Evolutionary conservation across 2,888 invertebrate genomes (phyloP), one percentile per base, ranked within the genome.

Genomic region (Drosophila diplacantha): DNA sequence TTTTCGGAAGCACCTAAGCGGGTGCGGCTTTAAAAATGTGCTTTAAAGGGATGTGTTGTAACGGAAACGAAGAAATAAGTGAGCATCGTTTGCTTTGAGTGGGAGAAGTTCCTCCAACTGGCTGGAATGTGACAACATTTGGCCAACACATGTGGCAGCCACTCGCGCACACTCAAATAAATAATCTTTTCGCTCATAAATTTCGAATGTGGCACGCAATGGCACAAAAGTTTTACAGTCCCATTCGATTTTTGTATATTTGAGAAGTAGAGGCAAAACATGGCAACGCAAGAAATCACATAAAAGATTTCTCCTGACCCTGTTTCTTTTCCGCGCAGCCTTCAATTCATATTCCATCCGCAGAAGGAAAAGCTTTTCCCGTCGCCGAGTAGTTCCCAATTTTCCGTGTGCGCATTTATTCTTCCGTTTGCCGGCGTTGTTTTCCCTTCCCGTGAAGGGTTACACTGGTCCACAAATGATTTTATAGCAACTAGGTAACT

Each of bases 171-270:
- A 52, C 64, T 69, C 59, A 62, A 49, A 81, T 84, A 84, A 84
- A 83, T 84, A 73, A 81, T 83, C 75, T 81, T 75, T 72, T 58
- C 58, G 72, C 76, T 75, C 84, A 84, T 84, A 84, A 84, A 84
- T 83, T 83, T 74, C 41, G 68, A 72, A 81, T 72, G 75, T 60
- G 72, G 66, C 62, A 63, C 64, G 37, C 34, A 62, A 24, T 24
- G 41, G 62, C 54, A 51, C 31, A 53, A 60, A 71, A 74, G 68
- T 74, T 77, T 68, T 74, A 76, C 77, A 66, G 74, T 75, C 73
- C 67, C 50, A 69, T 61, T 65, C 49, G 64, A 54, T 32, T 66
- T 61, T 65, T 43, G 59, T 41, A 35, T 67, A 35, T 69, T 74
- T 54, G 38, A 31, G 24, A 51, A 57, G 31, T 24, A 39, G 46